Evolutionary conservation across 1,140 invertebrate genomes (phyloP), one percentile per base, ranked within the genome.

Genomic region (Babylonia areolata): DNA sequence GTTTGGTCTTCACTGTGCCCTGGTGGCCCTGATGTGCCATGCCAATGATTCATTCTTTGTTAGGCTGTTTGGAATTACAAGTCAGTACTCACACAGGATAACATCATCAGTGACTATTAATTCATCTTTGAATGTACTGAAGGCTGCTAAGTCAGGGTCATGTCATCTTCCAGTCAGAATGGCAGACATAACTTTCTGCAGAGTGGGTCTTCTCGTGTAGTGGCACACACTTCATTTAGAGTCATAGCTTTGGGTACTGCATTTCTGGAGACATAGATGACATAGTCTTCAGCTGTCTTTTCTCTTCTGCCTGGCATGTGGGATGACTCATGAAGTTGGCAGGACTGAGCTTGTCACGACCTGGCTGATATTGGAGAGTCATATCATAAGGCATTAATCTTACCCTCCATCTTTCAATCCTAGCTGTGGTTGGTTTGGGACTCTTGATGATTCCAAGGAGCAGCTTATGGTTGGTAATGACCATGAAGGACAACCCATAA

Each of bases 391-490:
- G n/a, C n/a, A n/a, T n/a, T n/a, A n/a, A n/a, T n/a, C n/a, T n/a
- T n/a, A n/a, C n/a, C n/a, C n/a, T n/a, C n/a, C n/a, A n/a, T 42
- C 88, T 77, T 73, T 90, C 81, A 35, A 90, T 90, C 58, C 88
- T 35, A 28, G 89, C 86, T 85, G 83, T 84, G 37, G 84, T 82
- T 78, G 90, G 89, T 23, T 88, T 90, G 20, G 75, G 87, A 77
- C 42, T 35, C 2, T 28, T 71, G 35, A 87, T 87, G 3, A 92
- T 90, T 12, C 73, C 84, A 51, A 87, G 78, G 3, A 92, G 81
- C 23, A 91, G 90, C 87, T 93, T 93, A 77, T 93, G 94, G 80
- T 95, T 94, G 12, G 93, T 95, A 83, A 86, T 90, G 73, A 93
- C 78, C 69, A 81, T 89, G 73, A 93, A 95, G n/a, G 92, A 82